These are phyloP conservation scores for Microcebus ravelobensis DNA, from an alignment of 2,113 vertebrate genomes.

Conservation along the genomic window DNA sequence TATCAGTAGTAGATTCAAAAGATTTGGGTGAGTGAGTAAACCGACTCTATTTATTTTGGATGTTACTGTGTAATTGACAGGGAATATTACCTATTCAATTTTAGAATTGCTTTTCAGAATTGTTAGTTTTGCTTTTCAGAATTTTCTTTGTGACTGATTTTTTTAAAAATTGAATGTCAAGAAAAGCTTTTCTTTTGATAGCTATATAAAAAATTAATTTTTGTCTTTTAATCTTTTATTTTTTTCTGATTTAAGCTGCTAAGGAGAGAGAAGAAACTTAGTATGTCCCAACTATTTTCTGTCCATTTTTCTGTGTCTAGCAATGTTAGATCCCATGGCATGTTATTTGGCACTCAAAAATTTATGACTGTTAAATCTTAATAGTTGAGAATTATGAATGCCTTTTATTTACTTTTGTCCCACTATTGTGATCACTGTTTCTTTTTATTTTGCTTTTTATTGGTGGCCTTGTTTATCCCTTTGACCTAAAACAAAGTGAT, in stretches of 20 bases:
- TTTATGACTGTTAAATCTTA: neutral
- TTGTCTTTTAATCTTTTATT: neutral
- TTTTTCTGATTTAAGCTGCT: neutral
- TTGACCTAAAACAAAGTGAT: neutral
- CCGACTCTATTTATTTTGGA: neutral
- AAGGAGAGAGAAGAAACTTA: neutral
- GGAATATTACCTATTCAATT: neutral
- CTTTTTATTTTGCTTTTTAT: slow-evolving; percentile 16
- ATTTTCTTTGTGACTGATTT: neutral
- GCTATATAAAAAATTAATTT: neutral
- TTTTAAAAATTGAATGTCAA: neutral
- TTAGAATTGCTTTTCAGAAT: slow-evolving; percentile 29
- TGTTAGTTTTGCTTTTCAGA: neutral
- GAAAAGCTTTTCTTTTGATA: slow-evolving; percentile 17
- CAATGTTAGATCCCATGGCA: neutral
- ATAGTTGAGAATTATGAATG: neutral
- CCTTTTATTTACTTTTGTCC: neutral
- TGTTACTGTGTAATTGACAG: neutral
- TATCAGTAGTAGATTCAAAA: neutral
- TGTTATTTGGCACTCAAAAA: neutral
- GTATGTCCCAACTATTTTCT: neutral
- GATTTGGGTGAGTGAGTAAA: neutral
- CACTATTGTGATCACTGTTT: neutral
- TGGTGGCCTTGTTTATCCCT: neutral
- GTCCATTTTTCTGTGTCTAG: neutral